Conservation (phyloP, 2,888 invertebrate species). For the Scaptomyza cyrtandrae region DNA sequence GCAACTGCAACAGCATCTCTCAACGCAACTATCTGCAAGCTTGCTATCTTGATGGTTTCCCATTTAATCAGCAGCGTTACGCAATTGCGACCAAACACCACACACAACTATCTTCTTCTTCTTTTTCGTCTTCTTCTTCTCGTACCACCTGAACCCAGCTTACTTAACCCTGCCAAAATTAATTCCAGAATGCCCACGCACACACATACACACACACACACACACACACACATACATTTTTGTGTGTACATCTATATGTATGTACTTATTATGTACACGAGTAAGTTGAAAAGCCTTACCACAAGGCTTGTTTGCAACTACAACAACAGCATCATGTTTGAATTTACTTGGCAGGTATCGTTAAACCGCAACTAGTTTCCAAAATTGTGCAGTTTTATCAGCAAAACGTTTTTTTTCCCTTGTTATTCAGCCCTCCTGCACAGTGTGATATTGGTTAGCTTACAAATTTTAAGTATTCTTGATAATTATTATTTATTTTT, state of each 20-base stretch:
- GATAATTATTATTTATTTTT: not conserved
- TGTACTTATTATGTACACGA: conserved; percentile 20
- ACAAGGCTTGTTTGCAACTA: conserved; percentile 36
- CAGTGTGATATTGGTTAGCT: conserved; percentile 16
- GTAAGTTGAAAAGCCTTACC: conserved; percentile 24
- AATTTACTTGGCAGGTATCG: conserved; percentile 12
- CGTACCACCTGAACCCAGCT: conserved; percentile 16
- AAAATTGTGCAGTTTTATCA: conserved; percentile 31
- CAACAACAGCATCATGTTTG: conserved; percentile 4
- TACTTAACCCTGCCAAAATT: conserved; percentile 49
- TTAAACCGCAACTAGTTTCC: conserved; percentile 45
- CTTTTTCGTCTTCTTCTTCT: not conserved
- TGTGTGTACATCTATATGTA: not conserved
- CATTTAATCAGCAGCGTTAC: conserved; percentile 32
- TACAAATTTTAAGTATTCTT: not conserved
- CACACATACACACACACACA: conserved; percentile 6
- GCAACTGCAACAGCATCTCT: conserved; percentile 19
- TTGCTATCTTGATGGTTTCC: conserved; percentile 8
- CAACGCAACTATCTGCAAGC: not conserved
- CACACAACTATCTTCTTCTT: not conserved
- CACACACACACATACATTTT: conserved; percentile 1
- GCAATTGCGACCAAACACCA: not conserved
- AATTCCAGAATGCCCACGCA: conserved; percentile 39
- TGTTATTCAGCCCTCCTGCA: not conserved
- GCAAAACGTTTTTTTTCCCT: conserved; percentile 5